Conservation (phyloP, 2,113 vertebrate species). For the Sciurus niger region DNA sequence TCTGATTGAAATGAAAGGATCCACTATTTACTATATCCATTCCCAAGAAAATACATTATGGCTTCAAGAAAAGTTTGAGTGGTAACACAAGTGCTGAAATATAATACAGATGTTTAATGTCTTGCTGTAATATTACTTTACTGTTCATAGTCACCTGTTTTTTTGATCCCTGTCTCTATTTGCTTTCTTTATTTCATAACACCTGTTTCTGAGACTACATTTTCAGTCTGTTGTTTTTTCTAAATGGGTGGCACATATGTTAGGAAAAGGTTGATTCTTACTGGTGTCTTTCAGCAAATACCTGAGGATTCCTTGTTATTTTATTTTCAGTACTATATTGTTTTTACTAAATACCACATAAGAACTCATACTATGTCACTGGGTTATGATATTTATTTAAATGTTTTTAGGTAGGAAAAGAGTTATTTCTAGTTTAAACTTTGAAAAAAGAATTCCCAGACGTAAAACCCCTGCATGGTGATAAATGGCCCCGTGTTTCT, state of each 20-base stretch:
- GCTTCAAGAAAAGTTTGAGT: constrained; percentile 66
- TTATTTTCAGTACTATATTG: constrained; percentile 32
- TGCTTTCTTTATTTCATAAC: constrained; percentile 59
- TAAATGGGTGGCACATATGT: constrained; percentile 46
- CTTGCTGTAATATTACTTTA: constrained; percentile 68
- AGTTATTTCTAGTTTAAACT: constrained; percentile 33
- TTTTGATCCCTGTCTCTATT: constrained; percentile 66
- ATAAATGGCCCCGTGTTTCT: neutral
- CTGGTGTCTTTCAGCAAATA: constrained; percentile 24
- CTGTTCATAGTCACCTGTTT: constrained; percentile 68
- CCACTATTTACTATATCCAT: constrained; percentile 4
- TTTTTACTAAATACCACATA: neutral
- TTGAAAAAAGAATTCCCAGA: neutral
- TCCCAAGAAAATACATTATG: constrained; percentile 71
- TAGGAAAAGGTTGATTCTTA: constrained; percentile 62
- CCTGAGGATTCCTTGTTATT: constrained; percentile 50
- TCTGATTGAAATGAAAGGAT: constrained; percentile 62
- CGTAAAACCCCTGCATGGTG: neutral
- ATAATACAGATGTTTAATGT: constrained; percentile 76
- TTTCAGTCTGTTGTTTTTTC: constrained; percentile 77
- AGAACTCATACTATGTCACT: neutral
- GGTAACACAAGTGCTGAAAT: constrained; percentile 76
- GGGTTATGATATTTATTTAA: neutral
- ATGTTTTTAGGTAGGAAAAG: neutral
- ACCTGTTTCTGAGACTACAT: constrained; percentile 77